These are phyloP conservation scores for Micromussa lordhowensis DNA, from an alignment of 92 coral and sea anemone species.

Conservation along the genomic window DNA sequence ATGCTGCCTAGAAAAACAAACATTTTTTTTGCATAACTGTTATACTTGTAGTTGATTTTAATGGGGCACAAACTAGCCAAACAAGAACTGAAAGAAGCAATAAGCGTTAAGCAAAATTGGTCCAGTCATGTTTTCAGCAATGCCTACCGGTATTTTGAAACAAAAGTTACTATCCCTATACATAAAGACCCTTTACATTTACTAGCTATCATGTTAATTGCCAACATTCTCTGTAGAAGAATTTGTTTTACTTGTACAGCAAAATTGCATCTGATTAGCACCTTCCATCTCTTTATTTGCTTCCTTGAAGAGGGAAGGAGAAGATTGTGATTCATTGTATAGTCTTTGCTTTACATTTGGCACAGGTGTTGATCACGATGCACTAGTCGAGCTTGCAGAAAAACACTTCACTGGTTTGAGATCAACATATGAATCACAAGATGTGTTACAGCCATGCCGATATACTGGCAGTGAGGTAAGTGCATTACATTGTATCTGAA, in stretches of 20 bases:
- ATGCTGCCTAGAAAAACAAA: no score
- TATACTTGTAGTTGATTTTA: no score
- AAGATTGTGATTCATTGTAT: background rate
- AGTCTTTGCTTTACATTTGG: background rate
- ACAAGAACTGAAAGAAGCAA: no score
- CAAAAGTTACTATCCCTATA: no score
- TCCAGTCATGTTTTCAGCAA: no score
- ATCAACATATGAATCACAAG: constrained; percentile 93
- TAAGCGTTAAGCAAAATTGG: no score
- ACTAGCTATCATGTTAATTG: no score
- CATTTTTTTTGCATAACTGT: no score
- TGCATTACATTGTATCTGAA: background rate
- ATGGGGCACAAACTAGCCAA: no score
- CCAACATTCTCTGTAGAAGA: background rate
- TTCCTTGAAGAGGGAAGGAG: background rate
- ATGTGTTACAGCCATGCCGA: constrained; percentile 88
- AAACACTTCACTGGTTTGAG: constrained; percentile 90
- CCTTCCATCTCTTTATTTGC: background rate
- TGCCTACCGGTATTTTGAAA: no score
- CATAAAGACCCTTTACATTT: no score
- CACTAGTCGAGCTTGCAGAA: constrained; percentile 91
- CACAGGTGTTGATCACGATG: constrained; percentile 95
- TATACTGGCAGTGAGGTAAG: constrained; percentile 99
- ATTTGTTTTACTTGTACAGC: background rate
- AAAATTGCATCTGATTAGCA: background rate